A percentile compares a stretch with the other conserved stretches of the same genome.
Evolutionary conservation across 1,140 invertebrate genomes (phyloP).

Genomic region (Lepidurus packardi): DNA sequence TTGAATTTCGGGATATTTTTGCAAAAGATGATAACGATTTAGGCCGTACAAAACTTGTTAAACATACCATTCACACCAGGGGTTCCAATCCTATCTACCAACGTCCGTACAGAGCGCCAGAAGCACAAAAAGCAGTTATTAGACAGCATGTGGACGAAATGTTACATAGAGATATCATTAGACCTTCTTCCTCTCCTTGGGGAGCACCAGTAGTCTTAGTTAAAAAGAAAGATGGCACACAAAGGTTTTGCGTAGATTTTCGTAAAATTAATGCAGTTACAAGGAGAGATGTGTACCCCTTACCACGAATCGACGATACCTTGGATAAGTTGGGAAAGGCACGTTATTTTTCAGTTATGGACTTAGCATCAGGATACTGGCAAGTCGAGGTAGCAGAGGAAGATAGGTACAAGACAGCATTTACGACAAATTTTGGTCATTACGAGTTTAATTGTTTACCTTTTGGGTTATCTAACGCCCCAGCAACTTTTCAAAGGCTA

Average conservation of each 20-base stretch:
- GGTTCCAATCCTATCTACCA: background rate
- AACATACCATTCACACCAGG: background rate
- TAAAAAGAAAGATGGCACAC: conserved; percentile 21
- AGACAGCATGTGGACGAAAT: conserved; percentile 10
- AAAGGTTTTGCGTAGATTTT: conserved; percentile 46
- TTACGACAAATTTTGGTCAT: conserved; percentile 42
- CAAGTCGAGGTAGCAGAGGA: conserved; percentile 45
- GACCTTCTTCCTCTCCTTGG: background rate
- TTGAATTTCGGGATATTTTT: background rate
- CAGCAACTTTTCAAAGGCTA: conserved; percentile 45
- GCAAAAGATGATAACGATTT: background rate
- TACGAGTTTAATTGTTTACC: conserved; percentile 46
- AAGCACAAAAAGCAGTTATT: background rate
- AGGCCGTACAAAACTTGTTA: background rate
- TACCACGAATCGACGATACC: conserved; percentile 48
- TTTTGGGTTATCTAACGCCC: conserved; percentile 47
- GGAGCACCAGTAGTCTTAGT: background rate
- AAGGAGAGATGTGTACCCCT: conserved; percentile 45
- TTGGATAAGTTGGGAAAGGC: conserved; percentile 43
- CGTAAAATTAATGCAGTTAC: conserved; percentile 44
- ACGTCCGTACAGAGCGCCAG: background rate
- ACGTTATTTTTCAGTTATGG: conserved; percentile 44
- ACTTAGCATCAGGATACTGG: conserved; percentile 46
- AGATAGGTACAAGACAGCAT: conserved; percentile 46
- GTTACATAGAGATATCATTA: conserved; percentile 28